These are phyloP conservation scores for Plestiodon gilberti DNA, from an alignment of 2,113 vertebrate genomes.

Conservation along the genomic window DNA sequence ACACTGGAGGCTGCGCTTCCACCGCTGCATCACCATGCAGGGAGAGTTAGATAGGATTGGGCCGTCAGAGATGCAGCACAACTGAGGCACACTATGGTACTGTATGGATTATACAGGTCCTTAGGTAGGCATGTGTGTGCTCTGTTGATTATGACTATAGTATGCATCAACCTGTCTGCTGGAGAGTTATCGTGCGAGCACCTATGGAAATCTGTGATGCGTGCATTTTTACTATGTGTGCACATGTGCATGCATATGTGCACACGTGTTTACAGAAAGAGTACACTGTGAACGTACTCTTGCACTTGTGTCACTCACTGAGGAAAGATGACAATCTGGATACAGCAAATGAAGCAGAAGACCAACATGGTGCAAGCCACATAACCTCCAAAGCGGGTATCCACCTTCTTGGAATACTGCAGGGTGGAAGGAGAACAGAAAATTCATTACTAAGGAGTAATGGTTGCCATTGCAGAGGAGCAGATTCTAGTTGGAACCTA, in stretches of 20 bases:
- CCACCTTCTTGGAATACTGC: slow-evolving; percentile 94
- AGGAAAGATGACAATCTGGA: slow-evolving; percentile 92
- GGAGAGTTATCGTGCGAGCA: neutral
- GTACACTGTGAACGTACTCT: slow-evolving; percentile 1
- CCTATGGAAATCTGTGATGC: neutral
- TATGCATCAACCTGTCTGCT: neutral
- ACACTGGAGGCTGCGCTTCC: too few species aligned
- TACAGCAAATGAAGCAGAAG: slow-evolving; percentile 95
- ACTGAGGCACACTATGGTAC: neutral
- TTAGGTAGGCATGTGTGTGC: neutral
- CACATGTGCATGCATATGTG: too few species aligned
- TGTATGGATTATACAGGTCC: too few species aligned
- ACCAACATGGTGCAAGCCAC: slow-evolving; percentile 92
- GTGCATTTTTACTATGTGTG: neutral
- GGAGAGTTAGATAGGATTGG: too few species aligned
- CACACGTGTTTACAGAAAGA: neutral
- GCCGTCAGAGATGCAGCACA: neutral
- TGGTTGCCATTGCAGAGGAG: neutral
- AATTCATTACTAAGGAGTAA: neutral
- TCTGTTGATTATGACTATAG: neutral
- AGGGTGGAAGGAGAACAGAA: neutral
- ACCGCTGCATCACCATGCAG: too few species aligned
- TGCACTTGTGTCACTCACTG: slow-evolving; percentile 79
- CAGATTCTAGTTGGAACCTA: too few species aligned
- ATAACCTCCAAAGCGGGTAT: slow-evolving; percentile 92